Evolutionary conservation across 1,140 invertebrate species (phyloP), one percentile per base, ranked within the genome.

Genomic region (Homalodisca vitripennis): DNA sequence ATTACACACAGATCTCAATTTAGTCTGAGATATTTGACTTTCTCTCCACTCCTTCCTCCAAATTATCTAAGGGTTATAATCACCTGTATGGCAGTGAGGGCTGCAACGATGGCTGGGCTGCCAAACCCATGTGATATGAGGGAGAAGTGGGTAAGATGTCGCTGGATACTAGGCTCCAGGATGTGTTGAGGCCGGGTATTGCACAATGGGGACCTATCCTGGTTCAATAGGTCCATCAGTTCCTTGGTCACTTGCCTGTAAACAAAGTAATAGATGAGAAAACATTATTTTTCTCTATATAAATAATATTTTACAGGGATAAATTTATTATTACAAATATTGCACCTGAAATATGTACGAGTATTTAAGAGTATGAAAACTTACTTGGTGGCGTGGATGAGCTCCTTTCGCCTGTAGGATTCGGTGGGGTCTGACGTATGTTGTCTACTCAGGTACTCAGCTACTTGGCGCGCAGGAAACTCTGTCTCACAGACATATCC

Each of bases 51-150:
- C 14, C 17, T 64, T 17, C 3, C 14, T 30, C 30, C 14, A 31
- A 31, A 12, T 26, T n/a, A n/a, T n/a, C n/a, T n/a, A n/a, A n/a
- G n/a, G 10, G 24, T 32, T 53, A 22, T 51, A 66, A 32, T 74
- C 81, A 92, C 90, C 86, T 95, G 93, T 80, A 98, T 92, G 70
- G 95, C 93, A 47, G 95, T 98, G 6, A 98, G 85, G 0, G 96
- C 94, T n/a, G 97, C 97, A 10, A 98, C 93, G 22, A 99, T 97
- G 30, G 97, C 97, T 1, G 97, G 97, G 67, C 93, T 93, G 13
- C 97, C 97, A 81, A 99, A 99, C n/a, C 97, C 97, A 81, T 99
- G 97, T 41, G 96, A 98, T 77, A 99, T 98, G 73, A 99, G 87
- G 69, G 94, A 97, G 82, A 99, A 99, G 81, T 99, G 96, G 22